Conservation (phyloP, 2,113 vertebrate species). For the Carassius gibelio region DNA sequence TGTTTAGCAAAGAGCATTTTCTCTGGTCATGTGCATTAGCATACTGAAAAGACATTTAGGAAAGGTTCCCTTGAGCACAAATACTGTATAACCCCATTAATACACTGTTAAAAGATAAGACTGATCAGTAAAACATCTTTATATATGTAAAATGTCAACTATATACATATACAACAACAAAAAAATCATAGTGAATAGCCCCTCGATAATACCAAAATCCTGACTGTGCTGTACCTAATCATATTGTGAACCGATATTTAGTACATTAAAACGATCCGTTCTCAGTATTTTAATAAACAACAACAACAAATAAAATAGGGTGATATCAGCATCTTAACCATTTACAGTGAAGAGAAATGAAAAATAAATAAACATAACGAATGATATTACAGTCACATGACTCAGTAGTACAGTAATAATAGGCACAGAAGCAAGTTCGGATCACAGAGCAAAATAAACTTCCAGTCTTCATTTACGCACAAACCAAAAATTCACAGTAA, state of each 20-base stretch:
- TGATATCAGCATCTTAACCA: slow-evolving; percentile 42
- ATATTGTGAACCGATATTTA: slow-evolving; percentile 17
- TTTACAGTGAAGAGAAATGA: slow-evolving; percentile 61
- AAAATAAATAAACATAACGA: slow-evolving; percentile 52
- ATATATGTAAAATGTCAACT: slow-evolving; percentile 58
- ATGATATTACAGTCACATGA: slow-evolving; percentile 63
- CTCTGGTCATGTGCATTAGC: not conserved
- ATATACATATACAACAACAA: too few species aligned
- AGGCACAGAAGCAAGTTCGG: slow-evolving; percentile 61
- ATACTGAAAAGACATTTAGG: not conserved
- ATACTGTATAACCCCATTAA: slow-evolving; percentile 7
- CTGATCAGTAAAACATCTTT: slow-evolving; percentile 38
- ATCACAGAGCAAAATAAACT: slow-evolving; percentile 55
- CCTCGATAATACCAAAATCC: slow-evolving; percentile 14
- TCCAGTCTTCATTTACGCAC: slow-evolving; percentile 51
- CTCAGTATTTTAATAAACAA: slow-evolving; percentile 45
- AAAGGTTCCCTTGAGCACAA: not conserved
- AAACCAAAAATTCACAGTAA: slow-evolving; percentile 58
- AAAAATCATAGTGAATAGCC: not conserved
- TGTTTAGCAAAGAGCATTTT: not conserved
- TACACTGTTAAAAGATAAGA: slow-evolving; percentile 10
- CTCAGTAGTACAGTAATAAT: slow-evolving; percentile 74
- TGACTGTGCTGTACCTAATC: not conserved
- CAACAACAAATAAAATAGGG: slow-evolving; percentile 50
- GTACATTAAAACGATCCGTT: slow-evolving; percentile 32